phyloP scores from a whole-genome alignment of 2,888 invertebrate species.

The Drosophila anomalata region DNA sequence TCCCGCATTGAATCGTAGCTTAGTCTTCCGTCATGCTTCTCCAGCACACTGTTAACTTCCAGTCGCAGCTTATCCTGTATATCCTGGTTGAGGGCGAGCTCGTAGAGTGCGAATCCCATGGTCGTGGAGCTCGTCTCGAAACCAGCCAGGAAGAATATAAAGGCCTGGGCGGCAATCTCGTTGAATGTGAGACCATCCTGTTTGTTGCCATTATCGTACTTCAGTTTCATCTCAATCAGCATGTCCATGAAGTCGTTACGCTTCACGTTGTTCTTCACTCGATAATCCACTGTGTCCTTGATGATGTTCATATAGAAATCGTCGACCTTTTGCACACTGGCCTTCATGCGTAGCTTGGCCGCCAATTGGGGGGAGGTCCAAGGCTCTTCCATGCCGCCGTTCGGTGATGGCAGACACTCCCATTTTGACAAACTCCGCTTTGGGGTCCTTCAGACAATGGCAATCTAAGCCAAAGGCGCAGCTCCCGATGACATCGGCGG shows the following conservation, averaged over 20 bases:
- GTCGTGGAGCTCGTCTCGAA: slow-evolving; percentile 85
- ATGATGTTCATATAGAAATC: slow-evolving; percentile 84
- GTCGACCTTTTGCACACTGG: slow-evolving; percentile 61
- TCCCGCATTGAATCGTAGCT: slow-evolving; percentile 84
- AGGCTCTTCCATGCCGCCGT: slow-evolving; percentile 43
- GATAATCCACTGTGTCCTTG: slow-evolving; percentile 58
- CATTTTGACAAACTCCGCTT: slow-evolving; percentile 82
- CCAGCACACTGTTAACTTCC: slow-evolving; percentile 81
- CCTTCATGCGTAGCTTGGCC: slow-evolving; percentile 58
- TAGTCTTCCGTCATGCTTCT: slow-evolving; percentile 81
- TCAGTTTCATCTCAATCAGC: slow-evolving; percentile 72
- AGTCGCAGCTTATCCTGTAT: slow-evolving; percentile 83
- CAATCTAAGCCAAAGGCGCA: slow-evolving; percentile 85
- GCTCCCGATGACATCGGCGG: slow-evolving; percentile 85
- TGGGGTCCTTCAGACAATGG: slow-evolving; percentile 82
- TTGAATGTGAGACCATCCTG: slow-evolving; percentile 65
- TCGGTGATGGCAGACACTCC: slow-evolving; percentile 63
- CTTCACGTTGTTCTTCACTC: slow-evolving; percentile 79
- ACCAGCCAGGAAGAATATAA: slow-evolving; percentile 85
- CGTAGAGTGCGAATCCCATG: slow-evolving; percentile 84
- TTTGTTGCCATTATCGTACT: slow-evolving; percentile 52
- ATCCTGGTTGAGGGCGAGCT: slow-evolving; percentile 84
- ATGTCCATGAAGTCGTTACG: slow-evolving; percentile 86
- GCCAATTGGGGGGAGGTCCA: slow-evolving; percentile 59
- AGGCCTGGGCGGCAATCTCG: slow-evolving; percentile 85